phyloP scores from a whole-genome alignment of 2,888 invertebrate genomes.

The Meteorus cinctellus region DNA sequence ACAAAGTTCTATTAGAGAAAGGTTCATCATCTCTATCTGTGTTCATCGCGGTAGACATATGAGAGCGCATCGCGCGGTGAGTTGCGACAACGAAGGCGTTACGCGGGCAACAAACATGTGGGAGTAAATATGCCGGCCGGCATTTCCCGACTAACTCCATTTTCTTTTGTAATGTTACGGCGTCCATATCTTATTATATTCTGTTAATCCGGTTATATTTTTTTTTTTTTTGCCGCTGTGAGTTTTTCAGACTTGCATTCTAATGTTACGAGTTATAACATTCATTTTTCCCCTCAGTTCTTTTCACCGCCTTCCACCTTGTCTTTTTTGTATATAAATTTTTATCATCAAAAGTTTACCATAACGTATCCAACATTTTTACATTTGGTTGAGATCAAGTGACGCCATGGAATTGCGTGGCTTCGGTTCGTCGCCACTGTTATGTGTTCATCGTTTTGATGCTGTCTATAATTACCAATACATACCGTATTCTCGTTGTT shows the following conservation, averaged over 20 bases:
- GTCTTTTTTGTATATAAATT: neutral
- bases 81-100: conserved; percentile 56
- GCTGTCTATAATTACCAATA: conserved; percentile 65
- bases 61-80: conserved; percentile 44
- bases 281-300: neutral
- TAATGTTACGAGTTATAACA: neutral
- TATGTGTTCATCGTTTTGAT: conserved; percentile 56
- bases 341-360: too few relatives aligned
- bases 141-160: conserved; percentile 73
- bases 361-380: too few relatives aligned
- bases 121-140: conserved; percentile 72
- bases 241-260: too few relatives aligned
- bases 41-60: conserved; percentile 29
- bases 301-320: neutral
- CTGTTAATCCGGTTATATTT: neutral
- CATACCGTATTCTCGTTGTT: conserved; percentile 44
- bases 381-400: conserved; percentile 31
- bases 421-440: conserved; percentile 62
- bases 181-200: conserved; percentile 22
- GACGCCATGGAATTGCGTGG: conserved; percentile 66
- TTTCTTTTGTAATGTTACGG: conserved; percentile 68
- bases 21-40: conserved; percentile 14
- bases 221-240: neutral
- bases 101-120: conserved; percentile 52
- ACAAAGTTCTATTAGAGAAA: neutral